Percentiles rank a stretch among this genome's conserved stretches.
Evolutionary conservation across 2,888 invertebrate species (phyloP).

Genomic region (Leistus spinibarbis): DNA sequence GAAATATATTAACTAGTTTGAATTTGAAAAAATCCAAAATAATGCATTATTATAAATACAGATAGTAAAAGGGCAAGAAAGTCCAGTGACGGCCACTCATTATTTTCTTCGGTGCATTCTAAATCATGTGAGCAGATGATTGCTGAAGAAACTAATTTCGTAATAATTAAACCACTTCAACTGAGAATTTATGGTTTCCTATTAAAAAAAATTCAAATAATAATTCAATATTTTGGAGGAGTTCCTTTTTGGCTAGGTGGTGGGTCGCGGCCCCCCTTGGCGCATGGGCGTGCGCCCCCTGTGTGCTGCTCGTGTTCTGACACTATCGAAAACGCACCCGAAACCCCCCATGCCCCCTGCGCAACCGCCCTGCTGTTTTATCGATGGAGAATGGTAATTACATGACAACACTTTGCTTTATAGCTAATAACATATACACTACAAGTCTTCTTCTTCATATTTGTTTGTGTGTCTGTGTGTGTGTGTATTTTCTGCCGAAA

Average conservation of each 20-base stretch:
- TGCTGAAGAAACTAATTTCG: no score
- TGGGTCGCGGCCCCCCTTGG: conserved; percentile 28
- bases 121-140: no score
- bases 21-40: no score
- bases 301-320: conserved; percentile 49
- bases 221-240: conserved; percentile 30
- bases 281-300: conserved; percentile 12
- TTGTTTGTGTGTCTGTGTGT: background rate
- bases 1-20: no score
- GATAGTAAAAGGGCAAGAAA: no score
- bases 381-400: conserved; percentile 56
- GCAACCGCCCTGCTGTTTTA: conserved; percentile 54
- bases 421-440: conserved; percentile 45
- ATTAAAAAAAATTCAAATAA: conserved; percentile 17
- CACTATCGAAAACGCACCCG: conserved; percentile 51
- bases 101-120: no score
- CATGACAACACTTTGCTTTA: conserved; percentile 57
- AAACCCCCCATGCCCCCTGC: conserved; percentile 50
- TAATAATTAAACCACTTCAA: no score
- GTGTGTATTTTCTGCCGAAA: conserved; percentile 6
- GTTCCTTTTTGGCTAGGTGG: background rate
- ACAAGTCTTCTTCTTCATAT: conserved; percentile 1
- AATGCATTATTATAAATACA: no score
- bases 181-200: conserved; percentile 28
- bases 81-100: no score